Percentiles rank a stretch among this genome's conserved stretches.
These are phyloP conservation scores for Brachionus paranguensis DNA, from an alignment of 1,140 invertebrate species.

Conservation along the genomic window DNA sequence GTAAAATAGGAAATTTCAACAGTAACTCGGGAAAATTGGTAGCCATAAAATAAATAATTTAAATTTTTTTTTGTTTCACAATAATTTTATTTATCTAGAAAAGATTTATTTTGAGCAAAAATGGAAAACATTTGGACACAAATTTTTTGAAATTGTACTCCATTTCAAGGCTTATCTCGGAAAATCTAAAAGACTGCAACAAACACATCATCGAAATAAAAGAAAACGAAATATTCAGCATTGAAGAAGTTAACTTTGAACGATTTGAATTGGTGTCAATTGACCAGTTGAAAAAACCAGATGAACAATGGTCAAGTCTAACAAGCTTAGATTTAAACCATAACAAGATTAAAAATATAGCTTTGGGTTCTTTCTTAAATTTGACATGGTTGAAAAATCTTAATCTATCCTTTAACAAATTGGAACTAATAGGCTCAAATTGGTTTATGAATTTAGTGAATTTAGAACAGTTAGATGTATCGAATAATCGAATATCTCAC, in stretches of 20 bases:
- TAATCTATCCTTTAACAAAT: neutral
- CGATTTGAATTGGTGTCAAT: neutral
- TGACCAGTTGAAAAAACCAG: neutral
- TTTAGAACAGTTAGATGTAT: neutral
- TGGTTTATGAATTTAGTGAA: neutral
- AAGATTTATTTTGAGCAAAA: conserved; percentile 8
- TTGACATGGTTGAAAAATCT: neutral
- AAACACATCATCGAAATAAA: neutral
- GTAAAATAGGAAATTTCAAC: neutral
- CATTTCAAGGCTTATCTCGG: neutral
- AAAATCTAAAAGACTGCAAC: neutral
- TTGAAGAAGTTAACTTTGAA: neutral
- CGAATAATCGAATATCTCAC: neutral
- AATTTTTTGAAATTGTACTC: neutral
- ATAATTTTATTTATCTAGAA: neutral
- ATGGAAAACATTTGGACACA: neutral
- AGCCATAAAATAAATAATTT: neutral
- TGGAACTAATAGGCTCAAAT: neutral
- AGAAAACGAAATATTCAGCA: neutral
- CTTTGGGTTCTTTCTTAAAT: neutral
- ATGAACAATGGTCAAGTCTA: neutral
- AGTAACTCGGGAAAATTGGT: neutral
- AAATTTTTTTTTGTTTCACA: neutral
- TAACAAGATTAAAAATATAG: neutral
- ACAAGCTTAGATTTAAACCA: neutral